phyloP scores from a whole-genome alignment of 2,888 invertebrate species.

The Nomada flava region DNA sequence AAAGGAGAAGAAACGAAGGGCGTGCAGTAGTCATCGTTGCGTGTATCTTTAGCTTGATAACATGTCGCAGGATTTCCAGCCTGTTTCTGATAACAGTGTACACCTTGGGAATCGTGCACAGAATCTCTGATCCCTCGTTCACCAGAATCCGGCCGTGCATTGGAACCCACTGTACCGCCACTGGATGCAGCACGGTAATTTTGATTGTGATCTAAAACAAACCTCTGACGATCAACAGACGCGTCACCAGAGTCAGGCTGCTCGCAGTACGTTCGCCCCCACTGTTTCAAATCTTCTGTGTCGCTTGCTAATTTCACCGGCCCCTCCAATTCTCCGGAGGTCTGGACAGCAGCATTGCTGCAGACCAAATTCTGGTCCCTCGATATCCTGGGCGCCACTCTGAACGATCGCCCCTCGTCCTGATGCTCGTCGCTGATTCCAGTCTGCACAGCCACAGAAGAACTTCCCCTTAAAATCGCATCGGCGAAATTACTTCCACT shows the following conservation, averaged over 20 bases:
- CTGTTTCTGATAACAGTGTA: neutral
- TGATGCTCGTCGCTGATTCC: conserved; percentile 54
- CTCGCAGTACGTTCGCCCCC: conserved; percentile 30
- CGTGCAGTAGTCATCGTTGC: conserved; percentile 6
- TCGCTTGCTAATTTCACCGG: neutral
- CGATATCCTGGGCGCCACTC: conserved; percentile 52
- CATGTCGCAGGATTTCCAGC: neutral
- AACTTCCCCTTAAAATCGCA: conserved; percentile 55
- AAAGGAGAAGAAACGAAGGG: conserved; percentile 18
- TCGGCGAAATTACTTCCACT: conserved; percentile 31
- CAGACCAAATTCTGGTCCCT: conserved; percentile 31
- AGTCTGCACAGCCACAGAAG: conserved; percentile 66
- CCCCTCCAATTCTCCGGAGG: conserved; percentile 24
- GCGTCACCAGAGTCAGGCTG: neutral
- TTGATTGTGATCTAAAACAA: conserved; percentile 58
- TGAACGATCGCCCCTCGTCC: conserved; percentile 57
- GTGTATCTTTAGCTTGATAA: conserved; percentile 1
- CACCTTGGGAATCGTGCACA: neutral
- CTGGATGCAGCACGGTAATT: conserved; percentile 42
- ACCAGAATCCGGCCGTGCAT: neutral
- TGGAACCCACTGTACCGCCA: neutral
- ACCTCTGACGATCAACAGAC: conserved; percentile 15
- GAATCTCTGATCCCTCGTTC: conserved; percentile 6
- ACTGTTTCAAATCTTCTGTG: conserved; percentile 28
- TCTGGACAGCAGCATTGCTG: conserved; percentile 73